Percentiles rank a stretch among this genome's conserved stretches.
These are phyloP conservation scores for Notarius lentiginosus DNA, from an alignment of 2,113 vertebrate genomes.

Conservation along the genomic window DNA sequence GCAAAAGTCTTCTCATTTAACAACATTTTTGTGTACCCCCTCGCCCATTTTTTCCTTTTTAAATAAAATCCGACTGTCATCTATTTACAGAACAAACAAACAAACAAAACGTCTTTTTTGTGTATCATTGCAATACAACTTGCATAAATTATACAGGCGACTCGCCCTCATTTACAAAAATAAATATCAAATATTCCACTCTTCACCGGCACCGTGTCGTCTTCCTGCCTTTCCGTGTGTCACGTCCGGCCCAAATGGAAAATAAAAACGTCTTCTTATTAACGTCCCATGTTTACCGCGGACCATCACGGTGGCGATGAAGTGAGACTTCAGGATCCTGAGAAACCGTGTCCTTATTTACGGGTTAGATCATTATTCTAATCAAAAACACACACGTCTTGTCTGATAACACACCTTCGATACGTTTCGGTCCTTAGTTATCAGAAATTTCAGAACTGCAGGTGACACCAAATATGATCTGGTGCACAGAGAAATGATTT, in stretches of 20 bases:
- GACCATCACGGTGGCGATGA: constrained; percentile 84
- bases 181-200: constrained; percentile 99
- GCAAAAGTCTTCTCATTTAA: constrained; percentile 91
- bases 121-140: constrained; percentile 99
- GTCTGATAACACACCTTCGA: not conserved
- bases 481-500: not conserved
- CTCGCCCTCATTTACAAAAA: constrained; percentile 95
- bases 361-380: constrained; percentile 38
- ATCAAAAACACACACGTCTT: constrained; percentile 11
- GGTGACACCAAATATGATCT: not conserved
- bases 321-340: constrained; percentile 93
- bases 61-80: constrained; percentile 97
- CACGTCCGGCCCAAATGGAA: constrained; percentile 75
- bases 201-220: constrained; percentile 81
- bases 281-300: constrained; percentile 82
- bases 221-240: constrained; percentile 72
- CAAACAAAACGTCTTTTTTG: constrained; percentile 56
- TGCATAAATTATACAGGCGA: constrained; percentile 98
- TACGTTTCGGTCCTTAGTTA: not conserved
- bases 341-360: constrained; percentile 83
- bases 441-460: not conserved
- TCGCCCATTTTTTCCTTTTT: constrained; percentile 62
- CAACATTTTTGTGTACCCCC: constrained; percentile 80
- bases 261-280: constrained; percentile 75
- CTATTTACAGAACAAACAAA: constrained; percentile 92